Conservation (phyloP, 2,113 vertebrate species). For the Dromaius novaehollandiae region DNA sequence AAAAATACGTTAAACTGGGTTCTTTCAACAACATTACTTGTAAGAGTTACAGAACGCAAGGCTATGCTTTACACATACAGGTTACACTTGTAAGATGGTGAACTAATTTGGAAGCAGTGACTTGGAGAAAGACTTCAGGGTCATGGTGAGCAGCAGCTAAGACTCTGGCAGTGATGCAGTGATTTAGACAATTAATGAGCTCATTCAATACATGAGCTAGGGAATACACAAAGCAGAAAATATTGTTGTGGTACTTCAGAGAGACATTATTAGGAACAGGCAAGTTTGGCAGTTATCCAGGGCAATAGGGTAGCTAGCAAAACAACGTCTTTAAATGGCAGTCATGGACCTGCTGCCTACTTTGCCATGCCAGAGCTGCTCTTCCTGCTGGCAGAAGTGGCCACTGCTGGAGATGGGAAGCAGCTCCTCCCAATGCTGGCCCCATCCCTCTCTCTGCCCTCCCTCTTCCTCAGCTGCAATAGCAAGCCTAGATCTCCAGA, state of each 20-base stretch:
- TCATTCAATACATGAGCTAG: not conserved
- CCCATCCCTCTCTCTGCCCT: not conserved
- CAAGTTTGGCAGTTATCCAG: not conserved
- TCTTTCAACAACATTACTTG: slow-evolving; percentile 4
- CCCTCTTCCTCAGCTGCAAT: not conserved
- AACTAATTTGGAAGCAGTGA: slow-evolving; percentile 18
- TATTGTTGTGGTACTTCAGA: not conserved
- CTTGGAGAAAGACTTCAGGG: slow-evolving; percentile 40
- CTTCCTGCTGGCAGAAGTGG: not conserved
- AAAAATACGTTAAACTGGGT: not conserved
- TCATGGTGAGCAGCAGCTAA: accelerated
- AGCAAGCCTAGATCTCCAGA: not conserved
- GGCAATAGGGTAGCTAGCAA: not conserved
- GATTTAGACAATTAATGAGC: not conserved
- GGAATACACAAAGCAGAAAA: slow-evolving; percentile 10
- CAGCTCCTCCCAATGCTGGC: not conserved
- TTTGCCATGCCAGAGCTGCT: accelerated
- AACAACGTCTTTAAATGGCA: not conserved
- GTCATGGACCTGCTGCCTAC: not conserved
- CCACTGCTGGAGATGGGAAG: not conserved
- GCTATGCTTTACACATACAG: slow-evolving; percentile 16
- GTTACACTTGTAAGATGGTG: slow-evolving; percentile 11
- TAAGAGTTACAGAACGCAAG: slow-evolving; percentile 28
- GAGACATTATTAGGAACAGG: not conserved
- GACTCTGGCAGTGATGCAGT: not conserved